Conservation (phyloP, 2,797 vertebrate genomes). For the Phrynocephalus forsythii region DNA sequence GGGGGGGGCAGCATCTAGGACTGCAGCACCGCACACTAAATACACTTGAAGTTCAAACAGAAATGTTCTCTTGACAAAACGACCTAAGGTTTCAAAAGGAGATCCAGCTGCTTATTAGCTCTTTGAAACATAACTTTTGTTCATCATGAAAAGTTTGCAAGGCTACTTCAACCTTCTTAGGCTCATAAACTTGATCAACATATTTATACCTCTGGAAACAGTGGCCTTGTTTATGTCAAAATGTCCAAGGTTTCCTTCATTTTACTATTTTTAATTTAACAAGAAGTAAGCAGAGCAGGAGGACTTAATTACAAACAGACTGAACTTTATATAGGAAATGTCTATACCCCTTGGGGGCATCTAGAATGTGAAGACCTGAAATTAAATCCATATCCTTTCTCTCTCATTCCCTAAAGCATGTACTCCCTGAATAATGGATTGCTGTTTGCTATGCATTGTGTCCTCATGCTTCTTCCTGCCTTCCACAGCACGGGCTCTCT, state of each 20-base stretch:
- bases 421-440: conserved; percentile 60
- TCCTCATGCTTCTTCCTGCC: conserved; percentile 61
- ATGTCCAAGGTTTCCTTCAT: conserved; percentile 77
- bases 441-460: conserved; percentile 58
- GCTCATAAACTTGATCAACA: conserved; percentile 66
- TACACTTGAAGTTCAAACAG: conserved; percentile 44
- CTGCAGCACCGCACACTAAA: conserved; percentile 18
- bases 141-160: conserved; percentile 54
- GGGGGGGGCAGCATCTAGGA: conserved; percentile 10
- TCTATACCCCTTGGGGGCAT: conserved; percentile 71
- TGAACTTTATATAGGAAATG: conserved; percentile 81
- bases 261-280: conserved; percentile 82
- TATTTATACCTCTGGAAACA: conserved; percentile 74
- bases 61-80: conserved; percentile 37
- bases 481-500: conserved; percentile 54
- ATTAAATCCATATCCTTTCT: conserved; percentile 70
- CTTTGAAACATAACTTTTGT: conserved; percentile 56
- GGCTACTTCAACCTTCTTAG: conserved; percentile 54
- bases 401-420: conserved; percentile 62
- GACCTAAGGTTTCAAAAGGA: conserved; percentile 53
- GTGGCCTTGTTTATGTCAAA: conserved; percentile 78
- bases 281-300: conserved; percentile 79
- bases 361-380: conserved; percentile 77
- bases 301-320: conserved; percentile 82
- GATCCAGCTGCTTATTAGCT: conserved; percentile 55